Evolutionary conservation across 2,113 vertebrate species (phyloP).

Genomic region (Fulmarus glacialis): DNA sequence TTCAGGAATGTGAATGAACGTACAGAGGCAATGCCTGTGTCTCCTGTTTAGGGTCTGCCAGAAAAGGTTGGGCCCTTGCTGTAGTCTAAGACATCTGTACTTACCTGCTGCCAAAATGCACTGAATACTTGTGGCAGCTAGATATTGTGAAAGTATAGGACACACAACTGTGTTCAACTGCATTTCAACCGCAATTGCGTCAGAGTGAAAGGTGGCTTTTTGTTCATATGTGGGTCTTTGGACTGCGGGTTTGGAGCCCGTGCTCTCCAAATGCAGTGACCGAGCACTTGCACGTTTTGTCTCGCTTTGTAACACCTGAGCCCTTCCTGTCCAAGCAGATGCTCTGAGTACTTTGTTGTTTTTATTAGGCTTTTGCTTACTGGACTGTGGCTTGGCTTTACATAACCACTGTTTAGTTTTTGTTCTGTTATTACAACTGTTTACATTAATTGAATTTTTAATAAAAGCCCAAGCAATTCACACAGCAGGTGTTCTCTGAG

Average conservation of each 20-base stretch:
- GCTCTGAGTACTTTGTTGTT: not conserved
- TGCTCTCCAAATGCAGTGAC: not conserved
- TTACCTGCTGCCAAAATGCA: not conserved
- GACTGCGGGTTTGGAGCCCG: not conserved
- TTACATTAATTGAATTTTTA: constrained; percentile 33
- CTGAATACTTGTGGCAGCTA: not conserved
- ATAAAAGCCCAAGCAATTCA: constrained; percentile 26
- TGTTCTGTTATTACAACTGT: not conserved
- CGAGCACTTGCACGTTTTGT: fast-evolving
- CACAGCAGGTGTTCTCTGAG: constrained; percentile 1
- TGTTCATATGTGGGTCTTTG: not conserved
- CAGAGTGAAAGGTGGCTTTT: not conserved
- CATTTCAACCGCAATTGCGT: not conserved
- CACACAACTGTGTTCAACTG: not conserved
- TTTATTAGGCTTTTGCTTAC: not conserved
- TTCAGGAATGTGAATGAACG: not conserved
- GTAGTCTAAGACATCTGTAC: not conserved
- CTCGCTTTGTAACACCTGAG: fast-evolving
- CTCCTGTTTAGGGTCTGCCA: not conserved
- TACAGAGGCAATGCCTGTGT: not conserved
- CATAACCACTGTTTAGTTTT: not conserved
- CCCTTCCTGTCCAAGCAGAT: not conserved
- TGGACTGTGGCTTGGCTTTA: not conserved
- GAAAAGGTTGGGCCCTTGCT: not conserved
- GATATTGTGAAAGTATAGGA: fast-evolving